Evolutionary conservation across 1,140 invertebrate genomes (phyloP), one percentile per base, ranked within the genome.

Genomic region (Rhynchophorus ferrugineus): DNA sequence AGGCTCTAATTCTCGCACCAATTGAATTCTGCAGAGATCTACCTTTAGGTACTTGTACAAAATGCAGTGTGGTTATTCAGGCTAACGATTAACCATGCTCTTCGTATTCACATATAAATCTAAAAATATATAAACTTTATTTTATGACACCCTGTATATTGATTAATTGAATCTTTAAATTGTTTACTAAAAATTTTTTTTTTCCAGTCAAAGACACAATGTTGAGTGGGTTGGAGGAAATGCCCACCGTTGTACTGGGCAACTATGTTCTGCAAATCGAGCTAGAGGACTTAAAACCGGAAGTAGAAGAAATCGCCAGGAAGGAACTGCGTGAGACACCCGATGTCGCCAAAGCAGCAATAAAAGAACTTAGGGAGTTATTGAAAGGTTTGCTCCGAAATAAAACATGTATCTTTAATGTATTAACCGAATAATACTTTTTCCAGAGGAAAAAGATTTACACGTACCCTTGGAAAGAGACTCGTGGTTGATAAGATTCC

Each of bases 301-400:
- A 83, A 39, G 67, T 82, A 6, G 70, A 76, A 57, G 84, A 88
- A 66, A 75, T 87, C n/a, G 86, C 87, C 0, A 71, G 71, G 9
- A 78, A 76, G 44, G 85, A 90, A 61, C 73, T 90, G 0, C 69
- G 86, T 1, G 87, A 89, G 65, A 76, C 77, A 0, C 78, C 83
- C 0, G 85, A 89, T 34, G 56, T 80, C 1, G 71, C 77, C 13
- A 74, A 77, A 56, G 73, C 83, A 42, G 78, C 80, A n/a, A 62
- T 82, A 0, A 70, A 72, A 21, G 75, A 81, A 58, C 69, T 89
- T 0, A 78, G 71, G 51, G 77, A 78, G 57, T 68, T 89, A 19
- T 68, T 89, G 3, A 73, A 79, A 79, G 81, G 86, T 14, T 44
- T 29, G 3, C 7, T n/a, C 9, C 6, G 19, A 24, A 44, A 6